Evolutionary conservation across 1,140 invertebrate species (phyloP).

Genomic region (Drosophila jambulina): DNA sequence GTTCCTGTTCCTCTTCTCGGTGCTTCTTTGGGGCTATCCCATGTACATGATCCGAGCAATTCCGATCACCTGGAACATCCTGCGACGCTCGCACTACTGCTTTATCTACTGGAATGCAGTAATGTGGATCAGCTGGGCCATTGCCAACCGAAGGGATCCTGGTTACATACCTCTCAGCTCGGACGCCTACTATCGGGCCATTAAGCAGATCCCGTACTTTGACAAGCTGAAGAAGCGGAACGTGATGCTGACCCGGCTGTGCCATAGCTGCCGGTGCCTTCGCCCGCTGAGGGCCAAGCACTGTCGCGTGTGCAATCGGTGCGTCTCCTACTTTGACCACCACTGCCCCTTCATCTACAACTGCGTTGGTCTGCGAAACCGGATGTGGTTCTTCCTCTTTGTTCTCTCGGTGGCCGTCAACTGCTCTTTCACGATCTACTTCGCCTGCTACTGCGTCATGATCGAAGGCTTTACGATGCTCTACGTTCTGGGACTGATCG

Average conservation of each 20-base stretch:
- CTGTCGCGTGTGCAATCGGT: conserved; percentile 95
- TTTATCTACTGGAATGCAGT: conserved; percentile 95
- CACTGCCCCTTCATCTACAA: conserved; percentile 98
- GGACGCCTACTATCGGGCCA: conserved; percentile 94
- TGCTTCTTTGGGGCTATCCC: conserved; percentile 95
- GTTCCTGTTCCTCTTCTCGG: conserved; percentile 93
- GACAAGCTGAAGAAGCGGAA: conserved; percentile 95
- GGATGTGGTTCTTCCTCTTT: conserved; percentile 96
- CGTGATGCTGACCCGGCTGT: conserved; percentile 93
- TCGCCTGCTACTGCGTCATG: conserved; percentile 94
- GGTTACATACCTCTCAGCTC: conserved; percentile 95
- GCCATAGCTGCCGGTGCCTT: conserved; percentile 95
- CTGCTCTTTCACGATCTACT: conserved; percentile 94
- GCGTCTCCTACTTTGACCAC: conserved; percentile 96
- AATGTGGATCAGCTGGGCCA: conserved; percentile 97
- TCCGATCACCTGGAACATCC: conserved; percentile 95
- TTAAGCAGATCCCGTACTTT: conserved; percentile 95
- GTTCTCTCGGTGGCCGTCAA: conserved; percentile 94
- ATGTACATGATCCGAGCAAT: conserved; percentile 96
- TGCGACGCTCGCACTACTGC: conserved; percentile 93
- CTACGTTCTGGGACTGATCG: conserved; percentile 92
- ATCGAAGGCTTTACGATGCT: conserved; percentile 94
- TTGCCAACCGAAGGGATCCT: conserved; percentile 94
- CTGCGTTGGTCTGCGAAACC: conserved; percentile 94
- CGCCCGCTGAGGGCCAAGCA: conserved; percentile 95